Conservation (phyloP, 2,797 vertebrate genomes). For the Florisuga fusca region DNA sequence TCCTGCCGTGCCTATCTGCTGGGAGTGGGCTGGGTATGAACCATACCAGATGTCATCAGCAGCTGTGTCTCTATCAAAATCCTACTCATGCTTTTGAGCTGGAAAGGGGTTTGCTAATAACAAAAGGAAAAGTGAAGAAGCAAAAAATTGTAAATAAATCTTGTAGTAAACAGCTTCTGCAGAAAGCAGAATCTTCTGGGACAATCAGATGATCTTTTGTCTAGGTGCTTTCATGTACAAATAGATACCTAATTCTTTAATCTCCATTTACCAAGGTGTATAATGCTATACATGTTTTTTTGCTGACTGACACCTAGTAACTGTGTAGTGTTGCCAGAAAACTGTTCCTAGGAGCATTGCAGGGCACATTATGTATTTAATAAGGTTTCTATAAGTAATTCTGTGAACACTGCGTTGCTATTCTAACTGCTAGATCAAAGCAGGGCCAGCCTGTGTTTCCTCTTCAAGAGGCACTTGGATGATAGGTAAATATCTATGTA, state of each 20-base stretch:
- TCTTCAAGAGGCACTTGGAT: neutral
- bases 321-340: neutral
- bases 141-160: neutral
- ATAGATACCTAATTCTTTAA: neutral
- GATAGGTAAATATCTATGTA: neutral
- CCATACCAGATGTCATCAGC: neutral
- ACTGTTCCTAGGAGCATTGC: neutral
- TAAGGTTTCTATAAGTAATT: neutral
- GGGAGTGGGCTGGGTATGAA: neutral
- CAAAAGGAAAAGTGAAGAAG: neutral
- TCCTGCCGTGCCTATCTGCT: neutral
- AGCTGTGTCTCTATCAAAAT: neutral
- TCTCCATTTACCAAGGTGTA: neutral
- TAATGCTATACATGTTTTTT: neutral
- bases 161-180: neutral
- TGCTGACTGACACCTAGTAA: neutral
- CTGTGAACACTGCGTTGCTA: neutral
- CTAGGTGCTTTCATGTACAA: neutral
- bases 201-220: accelerated
- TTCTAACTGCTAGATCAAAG: neutral
- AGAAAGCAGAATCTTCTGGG: neutral
- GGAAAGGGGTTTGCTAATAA: neutral
- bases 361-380: neutral
- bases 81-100: neutral
- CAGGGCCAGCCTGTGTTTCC: accelerated